Conservation (phyloP, 2,888 invertebrate species). For the Heliconius hortense region DNA sequence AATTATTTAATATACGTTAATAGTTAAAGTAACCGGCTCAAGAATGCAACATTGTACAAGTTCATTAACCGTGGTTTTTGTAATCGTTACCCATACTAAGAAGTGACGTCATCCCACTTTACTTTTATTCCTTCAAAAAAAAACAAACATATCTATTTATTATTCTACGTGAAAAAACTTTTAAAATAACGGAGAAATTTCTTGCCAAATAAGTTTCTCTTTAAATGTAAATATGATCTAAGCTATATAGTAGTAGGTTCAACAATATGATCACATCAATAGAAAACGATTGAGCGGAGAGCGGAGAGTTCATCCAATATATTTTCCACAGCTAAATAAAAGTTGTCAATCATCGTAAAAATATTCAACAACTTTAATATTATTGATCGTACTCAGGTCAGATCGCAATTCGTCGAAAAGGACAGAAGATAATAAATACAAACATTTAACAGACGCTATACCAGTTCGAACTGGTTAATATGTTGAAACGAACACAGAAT, state of each 20-base stretch:
- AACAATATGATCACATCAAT: background rate
- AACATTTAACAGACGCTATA: slow-evolving; percentile 21
- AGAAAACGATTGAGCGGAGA: background rate
- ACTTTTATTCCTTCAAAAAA: no score
- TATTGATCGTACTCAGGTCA: slow-evolving; percentile 9
- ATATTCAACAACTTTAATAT: background rate
- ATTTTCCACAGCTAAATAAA: no score
- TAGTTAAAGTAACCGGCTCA: background rate
- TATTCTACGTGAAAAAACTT: no score
- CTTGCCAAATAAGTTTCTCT: no score
- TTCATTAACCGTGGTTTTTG: background rate
- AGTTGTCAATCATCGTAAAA: no score
- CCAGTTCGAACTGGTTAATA: slow-evolving; percentile 39
- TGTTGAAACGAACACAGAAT: slow-evolving; percentile 31
- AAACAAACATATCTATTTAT: no score
- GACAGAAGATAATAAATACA: slow-evolving; percentile 29
- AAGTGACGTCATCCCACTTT: no score
- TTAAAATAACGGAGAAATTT: background rate
- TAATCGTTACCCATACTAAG: no score
- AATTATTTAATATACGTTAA: no score
- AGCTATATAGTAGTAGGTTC: background rate
- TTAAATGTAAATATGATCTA: background rate
- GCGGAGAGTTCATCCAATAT: background rate
- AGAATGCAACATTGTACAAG: background rate
- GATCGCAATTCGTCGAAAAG: slow-evolving; percentile 24